Evolutionary conservation across 2,113 vertebrate genomes (phyloP).

Genomic region (Melierax canorus): DNA sequence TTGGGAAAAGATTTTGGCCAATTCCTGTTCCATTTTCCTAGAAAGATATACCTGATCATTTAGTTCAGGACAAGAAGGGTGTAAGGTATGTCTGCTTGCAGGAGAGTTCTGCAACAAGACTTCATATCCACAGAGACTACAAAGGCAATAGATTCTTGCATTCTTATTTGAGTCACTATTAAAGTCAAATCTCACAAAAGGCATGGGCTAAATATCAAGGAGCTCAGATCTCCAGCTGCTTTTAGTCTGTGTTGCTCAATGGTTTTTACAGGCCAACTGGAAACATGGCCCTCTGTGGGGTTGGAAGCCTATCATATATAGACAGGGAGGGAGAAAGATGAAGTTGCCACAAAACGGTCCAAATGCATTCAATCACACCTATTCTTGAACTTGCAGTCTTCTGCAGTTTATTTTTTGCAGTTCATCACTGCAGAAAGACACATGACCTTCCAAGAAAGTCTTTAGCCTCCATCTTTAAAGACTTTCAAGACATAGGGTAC

Average conservation of each 20-base stretch:
- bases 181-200: not conserved
- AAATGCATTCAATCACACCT: not conserved
- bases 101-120: not conserved
- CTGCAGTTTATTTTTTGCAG: not conserved
- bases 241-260: not conserved
- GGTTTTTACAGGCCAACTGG: not conserved
- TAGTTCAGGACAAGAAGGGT: not conserved
- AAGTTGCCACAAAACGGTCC: not conserved
- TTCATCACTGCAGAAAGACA: not conserved
- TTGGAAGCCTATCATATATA: not conserved
- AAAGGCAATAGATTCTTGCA: not conserved
- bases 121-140: not conserved
- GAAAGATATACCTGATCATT: not conserved
- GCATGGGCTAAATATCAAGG: not conserved
- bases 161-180: not conserved
- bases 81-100: not conserved
- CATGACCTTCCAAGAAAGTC: not conserved
- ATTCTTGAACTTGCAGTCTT: not conserved
- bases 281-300: not conserved
- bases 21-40: not conserved
- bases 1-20: not conserved
- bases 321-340: not conserved
- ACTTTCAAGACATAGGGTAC: not conserved
- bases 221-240: not conserved
- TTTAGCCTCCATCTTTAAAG: not conserved